Evolutionary conservation across 2,797 vertebrate species (phyloP), one percentile per base, ranked within the genome.

Genomic region (Enteromius thamalakanensis): DNA sequence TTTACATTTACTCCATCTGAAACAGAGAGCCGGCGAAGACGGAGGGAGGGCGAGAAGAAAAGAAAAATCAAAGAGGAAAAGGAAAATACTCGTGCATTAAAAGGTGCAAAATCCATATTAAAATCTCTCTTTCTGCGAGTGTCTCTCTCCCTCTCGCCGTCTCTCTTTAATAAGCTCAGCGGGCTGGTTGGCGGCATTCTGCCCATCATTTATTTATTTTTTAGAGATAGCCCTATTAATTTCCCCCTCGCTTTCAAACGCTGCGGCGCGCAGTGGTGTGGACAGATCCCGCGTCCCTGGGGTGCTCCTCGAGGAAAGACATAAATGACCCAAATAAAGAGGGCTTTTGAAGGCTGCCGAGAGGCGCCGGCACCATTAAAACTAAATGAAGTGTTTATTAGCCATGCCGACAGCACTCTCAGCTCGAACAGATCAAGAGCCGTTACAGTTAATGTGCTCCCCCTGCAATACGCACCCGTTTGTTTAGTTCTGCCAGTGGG

Each of bases 291-390:
- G 89, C 74, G 89, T 94, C 94, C 94, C 94, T 86, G 51, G 94
- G 93, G 93, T 92, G 90, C 92, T 93, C 92, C 93, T 94, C 88
- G 87, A 94, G 94, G 94, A 94, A 94, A 94, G 94, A 93, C 91
- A 88, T 95, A 96, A 96, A 96, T 95, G 94, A 96, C 94, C 94
- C 94, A 95, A 95, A 95, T 95, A 95, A 95, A 95, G 94, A 94
- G 93, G 94, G 93, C 92, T 94, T 95, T 93, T 94, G 93, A 94
- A 94, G 93, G 94, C 94, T 93, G 87, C 80, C 91, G 90, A 91
- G 93, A 93, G 93, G 92, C 92, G 91, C 92, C 91, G 90, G 91
- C 93, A 91, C 93, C 94, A 95, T 95, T 95, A 95, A 95, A 95
- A 95, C 93, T 94, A 94, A 95, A 95, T 93, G 93, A 95, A 95